These are phyloP conservation scores for Chlorodrepanis virens DNA, from an alignment of 2,113 vertebrate species.

Conservation along the genomic window DNA sequence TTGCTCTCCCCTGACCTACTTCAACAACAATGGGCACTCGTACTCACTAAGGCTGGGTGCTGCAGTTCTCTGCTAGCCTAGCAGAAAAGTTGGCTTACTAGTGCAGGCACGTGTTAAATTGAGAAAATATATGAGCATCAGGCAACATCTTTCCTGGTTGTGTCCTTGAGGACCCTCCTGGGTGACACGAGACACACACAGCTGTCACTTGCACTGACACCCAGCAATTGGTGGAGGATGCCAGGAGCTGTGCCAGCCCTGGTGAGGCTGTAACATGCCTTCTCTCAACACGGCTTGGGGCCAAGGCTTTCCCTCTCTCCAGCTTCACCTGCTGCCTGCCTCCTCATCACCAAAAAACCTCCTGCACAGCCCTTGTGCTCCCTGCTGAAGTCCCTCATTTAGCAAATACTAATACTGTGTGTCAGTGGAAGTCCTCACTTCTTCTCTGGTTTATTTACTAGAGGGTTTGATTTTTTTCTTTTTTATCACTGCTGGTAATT, in stretches of 20 bases:
- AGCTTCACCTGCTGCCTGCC: not conserved
- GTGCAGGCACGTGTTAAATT: not conserved
- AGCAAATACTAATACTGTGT: not conserved
- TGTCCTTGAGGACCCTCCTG: not conserved
- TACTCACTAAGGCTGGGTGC: not conserved
- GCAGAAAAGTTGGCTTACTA: not conserved
- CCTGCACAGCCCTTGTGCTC: not conserved
- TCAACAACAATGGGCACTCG: not conserved
- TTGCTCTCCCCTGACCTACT: not conserved
- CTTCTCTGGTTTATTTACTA: not conserved
- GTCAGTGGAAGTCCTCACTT: not conserved
- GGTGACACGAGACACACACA: rapidly evolving
- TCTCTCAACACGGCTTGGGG: not conserved
- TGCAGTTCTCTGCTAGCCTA: not conserved
- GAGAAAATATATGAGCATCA: not conserved
- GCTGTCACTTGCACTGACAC: not conserved
- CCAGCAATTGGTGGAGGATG: not conserved
- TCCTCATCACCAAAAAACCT: not conserved
- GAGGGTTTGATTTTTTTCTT: not conserved
- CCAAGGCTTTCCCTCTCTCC: not conserved
- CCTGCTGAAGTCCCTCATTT: not conserved
- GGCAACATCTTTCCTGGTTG: not conserved
- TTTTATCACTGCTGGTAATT: not conserved
- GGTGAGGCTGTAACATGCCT: not conserved
- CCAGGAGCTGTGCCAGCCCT: rapidly evolving